Evolutionary conservation across 2,113 vertebrate species (phyloP), one percentile per base, ranked within the genome.

Genomic region (Ammodytes marinus): DNA sequence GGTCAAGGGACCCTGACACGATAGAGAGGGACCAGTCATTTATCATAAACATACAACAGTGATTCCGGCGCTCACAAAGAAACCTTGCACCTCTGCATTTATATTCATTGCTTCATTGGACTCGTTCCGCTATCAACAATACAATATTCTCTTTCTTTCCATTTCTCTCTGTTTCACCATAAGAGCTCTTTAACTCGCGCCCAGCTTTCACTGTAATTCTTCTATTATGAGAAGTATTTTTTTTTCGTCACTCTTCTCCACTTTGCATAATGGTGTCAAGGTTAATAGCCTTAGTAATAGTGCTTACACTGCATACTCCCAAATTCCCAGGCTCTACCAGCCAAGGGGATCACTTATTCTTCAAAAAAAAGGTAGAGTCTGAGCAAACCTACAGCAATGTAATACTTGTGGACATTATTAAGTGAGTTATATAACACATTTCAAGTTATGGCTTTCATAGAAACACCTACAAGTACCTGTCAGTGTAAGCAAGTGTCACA

Each of bases 1-100:
- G 88, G 86, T 93, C 92, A 93, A 83, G 86, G 72, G 85, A 94
- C 91, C 74, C 88, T 88, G 92, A 92, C 91, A 91, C 54, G 42
- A 65, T 47, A 60, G 73, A 81, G 80, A 88, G 61, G 81, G 76
- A 77, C 77, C 53, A 53, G 77, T 92, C 92, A 91, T 94, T 93
- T 86, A 91, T 95, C 89, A 92, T 79, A 86, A 92, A 91, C 85
- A 87, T 58, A 89, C 82, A 85, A 80, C 83, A 77, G 72, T 45
- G 82, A 88, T 83, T 79, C 85, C 73, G 76, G 74, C 58, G 19
- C 81, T 82, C 80, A 78, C 78, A 92, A 90, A 86, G 75, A 86
- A 83, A 79, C 79, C 55, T 68, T 67, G 27, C 67, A 70, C 60
- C 82, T 76, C 64, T 40, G 75, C 84, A 91, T 93, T 86, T 90